A percentile compares a stretch with the other conserved stretches of the same genome.
Evolutionary conservation across 2,888 invertebrate species (phyloP).

Genomic region (Hirtodrosophila duncani): DNA sequence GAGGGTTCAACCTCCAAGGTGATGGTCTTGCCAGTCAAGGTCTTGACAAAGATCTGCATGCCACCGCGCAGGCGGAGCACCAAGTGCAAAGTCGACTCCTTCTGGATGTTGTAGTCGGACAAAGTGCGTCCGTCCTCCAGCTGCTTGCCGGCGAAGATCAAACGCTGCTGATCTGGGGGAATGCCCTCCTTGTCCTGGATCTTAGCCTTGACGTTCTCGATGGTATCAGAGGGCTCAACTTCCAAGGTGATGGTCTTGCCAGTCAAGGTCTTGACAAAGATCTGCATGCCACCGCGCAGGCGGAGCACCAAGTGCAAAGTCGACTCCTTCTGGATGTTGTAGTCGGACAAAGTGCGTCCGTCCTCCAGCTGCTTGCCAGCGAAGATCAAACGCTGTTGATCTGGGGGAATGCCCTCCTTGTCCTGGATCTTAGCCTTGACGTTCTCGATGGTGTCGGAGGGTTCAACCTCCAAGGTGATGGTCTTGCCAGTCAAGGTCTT

Average conservation of each 20-base stretch:
- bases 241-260: slow-evolving; percentile 9
- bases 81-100: slow-evolving; percentile 4
- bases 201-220: slow-evolving; percentile 9
- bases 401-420: slow-evolving; percentile 11
- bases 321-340: slow-evolving; percentile 10
- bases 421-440: slow-evolving; percentile 11
- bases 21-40: slow-evolving; percentile 4
- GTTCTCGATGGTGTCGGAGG: slow-evolving; percentile 5
- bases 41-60: slow-evolving; percentile 4
- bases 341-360: slow-evolving; percentile 3
- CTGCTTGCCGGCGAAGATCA: slow-evolving; percentile 7
- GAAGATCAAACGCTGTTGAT: slow-evolving; percentile 11
- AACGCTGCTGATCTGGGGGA: slow-evolving; percentile 10
- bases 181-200: slow-evolving; percentile 9
- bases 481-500: slow-evolving; percentile 10
- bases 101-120: slow-evolving; percentile 8
- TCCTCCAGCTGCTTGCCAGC: slow-evolving; percentile 7
- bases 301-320: slow-evolving; percentile 6
- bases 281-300: slow-evolving; percentile 9
- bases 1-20: slow-evolving; percentile 1
- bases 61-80: slow-evolving; percentile 7
- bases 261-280: slow-evolving; percentile 6
- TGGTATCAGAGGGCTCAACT: slow-evolving; percentile 2
- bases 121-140: slow-evolving; percentile 9
- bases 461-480: slow-evolving; percentile 7